Evolutionary conservation across 2,888 invertebrate genomes (phyloP).

Genomic region (Periphyllus acericola): DNA sequence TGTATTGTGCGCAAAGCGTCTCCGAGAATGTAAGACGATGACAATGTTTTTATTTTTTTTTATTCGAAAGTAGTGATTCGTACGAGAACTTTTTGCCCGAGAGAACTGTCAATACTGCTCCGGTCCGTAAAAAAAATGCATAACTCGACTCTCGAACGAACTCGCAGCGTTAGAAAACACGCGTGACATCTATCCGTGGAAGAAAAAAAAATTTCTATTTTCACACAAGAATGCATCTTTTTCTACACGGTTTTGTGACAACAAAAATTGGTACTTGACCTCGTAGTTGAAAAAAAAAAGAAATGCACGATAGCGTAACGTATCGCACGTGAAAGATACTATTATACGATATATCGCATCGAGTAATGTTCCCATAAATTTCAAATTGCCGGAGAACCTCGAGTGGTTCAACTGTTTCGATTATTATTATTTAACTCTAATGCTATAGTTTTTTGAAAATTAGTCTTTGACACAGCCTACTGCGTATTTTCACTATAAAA

Average conservation of each 20-base stretch:
- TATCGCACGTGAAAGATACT: background rate
- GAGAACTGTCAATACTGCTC: background rate
- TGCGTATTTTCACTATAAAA: too few relatives aligned
- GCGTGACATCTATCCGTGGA: background rate
- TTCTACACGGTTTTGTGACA: background rate
- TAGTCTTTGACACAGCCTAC: too few relatives aligned
- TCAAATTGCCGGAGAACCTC: too few relatives aligned
- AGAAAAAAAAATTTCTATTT: background rate
- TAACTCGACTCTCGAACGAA: background rate
- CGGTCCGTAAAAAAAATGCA: background rate
- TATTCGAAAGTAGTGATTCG: background rate
- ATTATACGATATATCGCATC: too few relatives aligned
- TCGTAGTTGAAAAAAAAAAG: background rate
- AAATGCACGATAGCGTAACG: background rate
- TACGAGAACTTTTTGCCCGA: background rate
- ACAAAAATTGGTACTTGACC: background rate
- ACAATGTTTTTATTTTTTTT: conserved; percentile 7
- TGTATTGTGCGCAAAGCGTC: background rate
- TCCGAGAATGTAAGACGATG: background rate
- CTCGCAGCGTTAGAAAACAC: background rate
- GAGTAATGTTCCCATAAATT: too few relatives aligned
- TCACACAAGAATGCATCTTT: background rate
- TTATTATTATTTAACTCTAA: too few relatives aligned
- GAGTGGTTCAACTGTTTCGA: too few relatives aligned
- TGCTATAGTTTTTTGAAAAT: too few relatives aligned